Evolutionary conservation across 1,140 invertebrate genomes (phyloP).

Genomic region (Araneus ventricosus): DNA sequence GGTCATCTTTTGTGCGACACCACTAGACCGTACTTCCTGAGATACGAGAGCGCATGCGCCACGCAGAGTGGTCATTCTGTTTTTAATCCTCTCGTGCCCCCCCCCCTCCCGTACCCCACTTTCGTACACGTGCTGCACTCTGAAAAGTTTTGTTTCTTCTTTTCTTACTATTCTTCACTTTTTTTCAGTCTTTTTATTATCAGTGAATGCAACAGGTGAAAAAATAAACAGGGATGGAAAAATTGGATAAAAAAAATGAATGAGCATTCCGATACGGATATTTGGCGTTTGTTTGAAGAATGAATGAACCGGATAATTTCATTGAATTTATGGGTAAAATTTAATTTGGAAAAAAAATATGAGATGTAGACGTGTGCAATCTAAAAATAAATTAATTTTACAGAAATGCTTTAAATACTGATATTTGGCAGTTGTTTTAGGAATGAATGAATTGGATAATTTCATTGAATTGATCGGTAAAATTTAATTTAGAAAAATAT

Average conservation of each 20-base stretch:
- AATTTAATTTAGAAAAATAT: too few species aligned
- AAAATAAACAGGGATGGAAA: too few species aligned
- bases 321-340: too few species aligned
- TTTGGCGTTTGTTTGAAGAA: neutral
- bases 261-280: neutral
- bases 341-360: too few species aligned
- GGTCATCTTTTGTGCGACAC: slow-evolving; percentile 46
- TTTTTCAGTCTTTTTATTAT: neutral
- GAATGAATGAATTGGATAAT: too few species aligned
- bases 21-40: slow-evolving; percentile 65
- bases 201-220: neutral
- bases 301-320: neutral
- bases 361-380: too few species aligned
- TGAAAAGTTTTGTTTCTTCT: neutral
- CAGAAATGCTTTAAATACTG: too few species aligned
- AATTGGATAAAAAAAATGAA: neutral
- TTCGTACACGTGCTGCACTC: neutral
- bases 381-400: too few species aligned
- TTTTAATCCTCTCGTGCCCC: neutral
- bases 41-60: neutral
- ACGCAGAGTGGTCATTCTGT: slow-evolving; percentile 42
- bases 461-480: too few species aligned
- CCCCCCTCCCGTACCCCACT: neutral
- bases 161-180: neutral
- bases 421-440: too few species aligned